Conservation (phyloP, 2,888 invertebrate genomes). For the Macrosoma leucophasiata region DNA sequence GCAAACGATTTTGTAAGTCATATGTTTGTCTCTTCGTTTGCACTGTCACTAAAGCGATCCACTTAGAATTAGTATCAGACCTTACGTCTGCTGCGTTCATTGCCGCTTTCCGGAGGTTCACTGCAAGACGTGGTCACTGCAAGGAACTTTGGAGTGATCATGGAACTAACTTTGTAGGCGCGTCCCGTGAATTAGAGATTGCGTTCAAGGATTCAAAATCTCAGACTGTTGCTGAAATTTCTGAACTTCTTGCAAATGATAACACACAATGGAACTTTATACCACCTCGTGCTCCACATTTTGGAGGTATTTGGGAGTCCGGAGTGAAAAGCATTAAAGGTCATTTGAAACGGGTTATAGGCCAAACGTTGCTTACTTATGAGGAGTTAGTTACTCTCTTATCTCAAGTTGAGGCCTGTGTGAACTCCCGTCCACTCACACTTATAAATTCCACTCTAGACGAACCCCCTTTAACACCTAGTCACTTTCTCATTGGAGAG, state of each 20-base stretch:
- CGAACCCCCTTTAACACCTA: conserved; percentile 17
- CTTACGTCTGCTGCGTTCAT: conserved; percentile 13
- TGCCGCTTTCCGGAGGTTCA: conserved; percentile 15
- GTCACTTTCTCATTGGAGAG: conserved; percentile 17
- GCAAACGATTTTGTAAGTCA: conserved; percentile 3
- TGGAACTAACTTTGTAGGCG: conserved; percentile 23
- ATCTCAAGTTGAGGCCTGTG: too few relatives aligned
- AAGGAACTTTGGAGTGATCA: conserved; percentile 19
- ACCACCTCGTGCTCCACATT: conserved; percentile 20
- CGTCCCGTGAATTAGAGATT: conserved; percentile 17
- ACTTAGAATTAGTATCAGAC: conserved; percentile 16
- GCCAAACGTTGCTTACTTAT: too few relatives aligned
- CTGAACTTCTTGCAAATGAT: too few relatives aligned
- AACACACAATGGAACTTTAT: conserved; percentile 20
- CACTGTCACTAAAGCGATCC: conserved; percentile 15
- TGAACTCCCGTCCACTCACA: conserved; percentile 21
- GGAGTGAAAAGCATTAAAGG: conserved; percentile 20
- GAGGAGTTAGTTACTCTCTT: too few relatives aligned
- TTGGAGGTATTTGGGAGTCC: conserved; percentile 22
- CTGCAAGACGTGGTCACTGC: conserved; percentile 16
- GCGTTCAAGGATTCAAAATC: too few relatives aligned
- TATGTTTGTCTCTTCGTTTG: conserved; percentile 2
- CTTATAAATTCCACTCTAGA: conserved; percentile 15
- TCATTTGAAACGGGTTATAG: conserved; percentile 20
- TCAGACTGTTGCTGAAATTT: too few relatives aligned